These are phyloP conservation scores for Heliornis fulica DNA, from an alignment of 2,113 vertebrate genomes.

Conservation along the genomic window DNA sequence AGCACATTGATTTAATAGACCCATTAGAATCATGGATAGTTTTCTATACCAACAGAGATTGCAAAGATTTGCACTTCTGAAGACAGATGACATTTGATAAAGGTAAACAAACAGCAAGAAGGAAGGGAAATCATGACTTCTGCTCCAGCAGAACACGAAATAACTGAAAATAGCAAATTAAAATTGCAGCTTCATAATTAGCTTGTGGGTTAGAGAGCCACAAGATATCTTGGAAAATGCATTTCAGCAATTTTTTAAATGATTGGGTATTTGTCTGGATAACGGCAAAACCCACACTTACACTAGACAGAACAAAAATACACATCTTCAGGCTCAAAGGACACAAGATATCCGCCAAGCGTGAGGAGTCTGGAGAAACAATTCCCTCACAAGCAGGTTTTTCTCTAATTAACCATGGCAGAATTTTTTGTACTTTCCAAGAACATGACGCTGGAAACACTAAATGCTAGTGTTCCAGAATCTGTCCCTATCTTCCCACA, in stretches of 20 bases:
- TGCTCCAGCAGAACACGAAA: neutral
- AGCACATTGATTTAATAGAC: neutral
- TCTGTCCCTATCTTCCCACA: neutral
- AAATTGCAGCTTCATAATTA: constrained; percentile 31
- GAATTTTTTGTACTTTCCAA: neutral
- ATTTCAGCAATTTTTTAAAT: constrained; percentile 32
- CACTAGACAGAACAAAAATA: neutral
- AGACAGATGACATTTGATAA: constrained; percentile 6
- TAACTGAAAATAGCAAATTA: neutral
- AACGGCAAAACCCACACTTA: constrained; percentile 25
- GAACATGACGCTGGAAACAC: neutral
- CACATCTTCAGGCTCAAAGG: neutral
- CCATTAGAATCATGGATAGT: neutral
- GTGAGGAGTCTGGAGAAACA: neutral
- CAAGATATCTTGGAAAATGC: neutral
- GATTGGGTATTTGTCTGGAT: neutral
- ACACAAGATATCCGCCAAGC: neutral
- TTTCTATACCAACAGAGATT: neutral
- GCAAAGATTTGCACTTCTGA: neutral
- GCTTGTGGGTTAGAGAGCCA: neutral
- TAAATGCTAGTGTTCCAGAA: neutral
- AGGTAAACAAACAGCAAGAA: neutral
- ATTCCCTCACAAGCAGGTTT: neutral
- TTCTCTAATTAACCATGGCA: neutral
- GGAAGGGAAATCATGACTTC: neutral